Conservation (phyloP, 2,113 vertebrate species). For the Hippocampus mohnikei region DNA sequence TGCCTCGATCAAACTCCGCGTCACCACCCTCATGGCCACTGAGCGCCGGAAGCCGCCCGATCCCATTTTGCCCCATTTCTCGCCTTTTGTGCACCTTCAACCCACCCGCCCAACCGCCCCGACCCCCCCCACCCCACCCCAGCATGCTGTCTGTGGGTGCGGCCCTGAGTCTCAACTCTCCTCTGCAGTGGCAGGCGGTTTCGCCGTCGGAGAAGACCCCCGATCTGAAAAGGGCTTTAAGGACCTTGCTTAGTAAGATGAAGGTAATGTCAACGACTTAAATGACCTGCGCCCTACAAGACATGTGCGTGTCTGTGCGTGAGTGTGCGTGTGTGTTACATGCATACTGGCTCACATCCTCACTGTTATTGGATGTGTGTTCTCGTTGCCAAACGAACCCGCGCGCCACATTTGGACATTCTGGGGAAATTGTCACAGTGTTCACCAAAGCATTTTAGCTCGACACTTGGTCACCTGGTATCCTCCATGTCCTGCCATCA, state of each 20-base stretch:
- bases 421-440: constrained; percentile 5
- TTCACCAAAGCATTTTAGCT: constrained; percentile 10
- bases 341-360: not conserved
- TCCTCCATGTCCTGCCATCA: not conserved
- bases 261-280: constrained; percentile 73
- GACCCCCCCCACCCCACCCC: constrained; percentile 34
- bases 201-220: constrained; percentile 81
- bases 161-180: constrained; percentile 74
- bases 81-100: constrained; percentile 13
- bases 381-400: not conserved
- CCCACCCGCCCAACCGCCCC: not conserved
- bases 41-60: not conserved
- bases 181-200: constrained; percentile 79
- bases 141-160: constrained; percentile 64
- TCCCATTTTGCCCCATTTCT: not conserved
- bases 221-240: constrained; percentile 81
- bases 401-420: not conserved
- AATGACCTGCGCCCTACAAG: constrained; percentile 13
- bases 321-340: not conserved
- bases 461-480: not conserved
- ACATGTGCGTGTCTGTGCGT: not conserved
- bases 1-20: too few relatives aligned
- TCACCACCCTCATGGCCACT: not conserved
- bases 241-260: constrained; percentile 82
- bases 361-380: not conserved